These are phyloP conservation scores for Gopherus evgoodei DNA, from an alignment of 2,113 vertebrate genomes.

Conservation along the genomic window DNA sequence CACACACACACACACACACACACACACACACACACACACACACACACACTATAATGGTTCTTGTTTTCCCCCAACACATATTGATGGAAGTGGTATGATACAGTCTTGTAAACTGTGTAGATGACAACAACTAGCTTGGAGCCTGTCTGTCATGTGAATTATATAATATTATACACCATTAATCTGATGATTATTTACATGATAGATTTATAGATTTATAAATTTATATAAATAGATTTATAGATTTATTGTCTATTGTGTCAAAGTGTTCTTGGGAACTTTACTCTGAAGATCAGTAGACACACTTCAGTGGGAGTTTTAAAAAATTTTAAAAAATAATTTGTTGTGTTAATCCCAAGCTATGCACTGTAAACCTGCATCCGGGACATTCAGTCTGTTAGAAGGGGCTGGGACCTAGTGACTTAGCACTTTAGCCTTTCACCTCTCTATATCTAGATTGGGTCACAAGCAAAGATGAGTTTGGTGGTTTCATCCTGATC, in stretches of 20 bases:
- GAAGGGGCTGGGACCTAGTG: neutral
- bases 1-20: no score
- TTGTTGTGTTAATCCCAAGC: accelerated
- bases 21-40: no score
- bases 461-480: neutral
- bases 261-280: conserved; percentile 36
- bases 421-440: neutral
- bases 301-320: neutral
- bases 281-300: conserved; percentile 26
- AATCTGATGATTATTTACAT: conserved; percentile 72
- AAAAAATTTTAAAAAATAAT: neutral
- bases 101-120: neutral
- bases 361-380: neutral
- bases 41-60: neutral
- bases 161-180: conserved; percentile 69
- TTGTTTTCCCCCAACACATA: neutral
- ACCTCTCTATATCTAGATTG: neutral
- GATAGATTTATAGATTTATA: conserved; percentile 51
- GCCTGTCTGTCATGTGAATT: conserved; percentile 74
- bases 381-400: neutral
- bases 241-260: conserved; percentile 62
- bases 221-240: neutral
- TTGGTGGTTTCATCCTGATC: neutral
- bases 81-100: neutral
- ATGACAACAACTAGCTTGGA: conserved; percentile 56